Percentiles rank a stretch among this genome's conserved stretches.
Evolutionary conservation across 2,888 invertebrate genomes (phyloP).

Genomic region (Dicyrtomina minuta): DNA sequence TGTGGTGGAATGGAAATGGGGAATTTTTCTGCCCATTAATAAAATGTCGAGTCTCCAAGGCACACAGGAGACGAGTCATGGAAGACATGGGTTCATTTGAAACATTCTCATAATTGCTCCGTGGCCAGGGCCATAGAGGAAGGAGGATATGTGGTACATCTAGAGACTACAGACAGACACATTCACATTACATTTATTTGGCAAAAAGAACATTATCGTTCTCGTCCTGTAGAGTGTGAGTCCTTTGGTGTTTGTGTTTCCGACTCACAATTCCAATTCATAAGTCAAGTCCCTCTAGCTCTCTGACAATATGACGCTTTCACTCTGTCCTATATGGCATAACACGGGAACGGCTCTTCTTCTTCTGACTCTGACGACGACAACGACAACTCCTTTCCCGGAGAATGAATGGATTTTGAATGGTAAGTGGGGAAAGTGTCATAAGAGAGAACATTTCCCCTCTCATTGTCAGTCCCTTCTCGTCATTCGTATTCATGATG

Average conservation of each 20-base stretch:
- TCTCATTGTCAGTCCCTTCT: conserved; percentile 5
- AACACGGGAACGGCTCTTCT: neutral
- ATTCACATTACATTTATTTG: no score
- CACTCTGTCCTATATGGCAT: neutral
- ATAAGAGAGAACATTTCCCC: conserved; percentile 5
- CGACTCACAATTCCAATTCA: neutral
- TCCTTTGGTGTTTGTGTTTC: no score
- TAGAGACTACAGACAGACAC: neutral
- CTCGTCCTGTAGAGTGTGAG: no score
- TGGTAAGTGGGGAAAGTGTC: conserved; percentile 17
- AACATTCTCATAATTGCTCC: neutral
- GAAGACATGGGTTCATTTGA: no score
- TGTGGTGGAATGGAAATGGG: neutral
- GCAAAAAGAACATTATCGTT: no score
- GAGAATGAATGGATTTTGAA: conserved; percentile 23
- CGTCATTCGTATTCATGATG: conserved; percentile 19
- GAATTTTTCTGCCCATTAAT: conserved; percentile 2
- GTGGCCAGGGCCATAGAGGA: neutral
- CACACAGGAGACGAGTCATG: no score
- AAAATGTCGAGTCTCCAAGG: neutral
- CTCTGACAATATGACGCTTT: neutral
- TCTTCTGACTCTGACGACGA: neutral
- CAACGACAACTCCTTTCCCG: neutral
- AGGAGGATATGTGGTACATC: neutral
- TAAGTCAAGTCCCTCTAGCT: neutral